These are phyloP conservation scores for Lycophotia porphyrea DNA, from an alignment of 2,888 invertebrate genomes.

Conservation along the genomic window DNA sequence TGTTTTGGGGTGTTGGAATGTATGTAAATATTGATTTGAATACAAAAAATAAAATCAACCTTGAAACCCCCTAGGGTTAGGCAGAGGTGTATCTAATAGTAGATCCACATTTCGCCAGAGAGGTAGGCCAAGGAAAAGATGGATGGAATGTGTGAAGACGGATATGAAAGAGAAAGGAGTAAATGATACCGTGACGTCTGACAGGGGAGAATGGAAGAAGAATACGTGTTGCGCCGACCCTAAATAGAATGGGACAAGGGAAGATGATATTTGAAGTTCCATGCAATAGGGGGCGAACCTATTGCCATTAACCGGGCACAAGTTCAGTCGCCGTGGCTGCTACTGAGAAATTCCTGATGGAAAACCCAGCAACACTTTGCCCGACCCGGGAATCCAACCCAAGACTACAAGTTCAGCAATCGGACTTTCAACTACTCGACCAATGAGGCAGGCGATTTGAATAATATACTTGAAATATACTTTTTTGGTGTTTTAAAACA, in stretches of 20 bases:
- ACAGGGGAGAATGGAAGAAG: no score
- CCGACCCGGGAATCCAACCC: not conserved
- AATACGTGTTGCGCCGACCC: no score
- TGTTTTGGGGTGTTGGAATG: slow-evolving; percentile 33
- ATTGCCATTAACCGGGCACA: not conserved
- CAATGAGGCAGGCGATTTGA: not conserved
- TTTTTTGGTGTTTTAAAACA: not conserved
- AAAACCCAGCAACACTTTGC: not conserved
- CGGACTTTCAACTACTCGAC: not conserved
- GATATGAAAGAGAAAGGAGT: no score
- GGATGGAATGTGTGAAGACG: no score
- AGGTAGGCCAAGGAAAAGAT: no score
- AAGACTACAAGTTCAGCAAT: not conserved
- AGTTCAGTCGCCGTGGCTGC: not conserved
- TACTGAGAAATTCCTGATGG: not conserved
- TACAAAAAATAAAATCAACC: not conserved
- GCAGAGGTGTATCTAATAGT: not conserved
- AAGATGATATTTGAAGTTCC: no score
- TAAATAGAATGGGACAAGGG: no score
- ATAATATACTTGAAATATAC: not conserved
- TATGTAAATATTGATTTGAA: slow-evolving; percentile 36
- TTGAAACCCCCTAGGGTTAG: not conserved
- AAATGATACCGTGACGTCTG: no score
- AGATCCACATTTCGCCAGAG: not conserved
- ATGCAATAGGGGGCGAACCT: not conserved